Conservation (phyloP, 92 coral and sea anemone genomes). For the Metridium senile region DNA sequence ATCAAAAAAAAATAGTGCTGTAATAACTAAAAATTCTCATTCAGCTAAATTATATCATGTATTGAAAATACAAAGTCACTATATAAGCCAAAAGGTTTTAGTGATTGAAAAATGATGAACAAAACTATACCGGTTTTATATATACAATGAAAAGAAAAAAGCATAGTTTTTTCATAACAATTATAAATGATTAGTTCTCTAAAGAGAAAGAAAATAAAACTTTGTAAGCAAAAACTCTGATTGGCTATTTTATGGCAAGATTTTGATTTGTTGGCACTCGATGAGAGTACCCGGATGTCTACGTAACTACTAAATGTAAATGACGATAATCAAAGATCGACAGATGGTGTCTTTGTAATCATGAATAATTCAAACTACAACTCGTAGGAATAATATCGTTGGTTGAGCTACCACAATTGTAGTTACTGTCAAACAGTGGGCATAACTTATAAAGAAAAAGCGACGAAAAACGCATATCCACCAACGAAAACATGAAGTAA, state of each 20-base stretch:
- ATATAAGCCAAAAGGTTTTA: too few relatives aligned
- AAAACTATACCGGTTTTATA: too few relatives aligned
- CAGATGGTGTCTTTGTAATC: constrained; percentile 22
- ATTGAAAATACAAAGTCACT: too few relatives aligned
- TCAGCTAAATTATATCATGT: too few relatives aligned
- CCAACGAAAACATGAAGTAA: not conserved
- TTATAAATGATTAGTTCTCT: not conserved
- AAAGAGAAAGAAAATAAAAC: not conserved
- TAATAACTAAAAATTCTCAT: too few relatives aligned
- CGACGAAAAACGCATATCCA: not conserved
- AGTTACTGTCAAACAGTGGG: constrained; percentile 29
- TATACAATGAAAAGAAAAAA: too few relatives aligned
- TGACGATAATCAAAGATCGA: not conserved
- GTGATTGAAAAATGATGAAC: too few relatives aligned
- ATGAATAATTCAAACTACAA: constrained; percentile 24
- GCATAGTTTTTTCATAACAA: too few relatives aligned
- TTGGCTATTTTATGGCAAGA: not conserved
- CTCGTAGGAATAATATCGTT: constrained; percentile 24
- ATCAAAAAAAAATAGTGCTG: too few relatives aligned
- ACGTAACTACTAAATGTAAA: not conserved
- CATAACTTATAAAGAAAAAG: not conserved
- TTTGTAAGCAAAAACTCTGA: not conserved
- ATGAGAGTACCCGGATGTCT: constrained; percentile 1
- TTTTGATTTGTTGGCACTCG: not conserved
- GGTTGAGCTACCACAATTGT: constrained; percentile 22